Base-by-base conservation (phyloP, 2,797 vertebrate genomes). In the Phoxinus dragarum region DNA sequence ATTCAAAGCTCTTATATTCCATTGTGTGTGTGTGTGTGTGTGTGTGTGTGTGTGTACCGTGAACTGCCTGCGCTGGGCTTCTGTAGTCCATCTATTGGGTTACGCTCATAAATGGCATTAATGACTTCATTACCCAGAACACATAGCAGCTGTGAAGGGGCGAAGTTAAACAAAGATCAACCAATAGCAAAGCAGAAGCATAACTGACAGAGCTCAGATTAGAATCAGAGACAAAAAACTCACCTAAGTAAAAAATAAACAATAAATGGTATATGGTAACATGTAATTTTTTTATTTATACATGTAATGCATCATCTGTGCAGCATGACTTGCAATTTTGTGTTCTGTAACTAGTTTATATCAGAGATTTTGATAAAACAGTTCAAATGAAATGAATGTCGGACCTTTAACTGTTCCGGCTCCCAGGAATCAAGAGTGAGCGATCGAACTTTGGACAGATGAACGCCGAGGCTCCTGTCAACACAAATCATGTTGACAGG, bases 371-470 rank as follows among this genome's bases (percentile, higher is more conserved):
- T 23, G 17, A 19, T 67, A 4, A 67, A 68, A 21, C 5, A 0
- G n/a, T 27, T 47, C 3, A 61, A 44, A 36, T 23, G 0, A 82
- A 36, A 44, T 34, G 5, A 16, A 76, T 12, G 31, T 44, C 19
- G 11, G 84, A 96, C 95, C 94, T 96, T 96, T 21, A 96, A 86
- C 87, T 95, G 95, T n/a, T 96, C 95, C 0, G 95, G 86, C 56
- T 95, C 95, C 95, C 95, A 96, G 6, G 94, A 95, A 88, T 96
- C 95, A 91, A 96, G 92, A 6, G 95, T 96, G 36, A 96, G 93
- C 1, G 95, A 96, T 1, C 95, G 90, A 21, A 96, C 93, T 87
- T 96, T 96, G 0, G 95, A 95, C 88, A 95, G 89, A 86, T 96
- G 95, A 40, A 96, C 95, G 0, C 95, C 95, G 0, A 96, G 92